Conservation (phyloP, 2,797 vertebrate genomes). For the Gymnothorax reevesii region DNA sequence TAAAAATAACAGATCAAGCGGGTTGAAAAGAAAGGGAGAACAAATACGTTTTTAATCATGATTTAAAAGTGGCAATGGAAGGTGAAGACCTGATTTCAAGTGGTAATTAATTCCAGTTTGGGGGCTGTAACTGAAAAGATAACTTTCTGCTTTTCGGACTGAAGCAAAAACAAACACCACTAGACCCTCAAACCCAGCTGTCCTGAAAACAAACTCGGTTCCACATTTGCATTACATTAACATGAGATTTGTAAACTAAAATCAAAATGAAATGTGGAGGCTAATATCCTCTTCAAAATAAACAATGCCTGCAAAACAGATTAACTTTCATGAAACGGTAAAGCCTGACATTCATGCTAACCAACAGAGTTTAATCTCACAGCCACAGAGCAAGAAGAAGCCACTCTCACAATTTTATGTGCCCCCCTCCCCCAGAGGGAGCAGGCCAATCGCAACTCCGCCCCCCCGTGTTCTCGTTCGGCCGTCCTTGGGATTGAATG, state of each 20-base stretch:
- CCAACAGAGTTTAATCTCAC: background rate
- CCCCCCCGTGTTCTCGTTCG: background rate
- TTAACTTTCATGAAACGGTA: background rate
- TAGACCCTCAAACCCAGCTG: background rate
- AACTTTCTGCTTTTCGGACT: no score
- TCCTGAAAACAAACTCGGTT: conserved; percentile 18
- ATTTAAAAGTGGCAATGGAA: no score
- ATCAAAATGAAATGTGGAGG: background rate
- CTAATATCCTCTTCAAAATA: background rate
- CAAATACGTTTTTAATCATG: no score
- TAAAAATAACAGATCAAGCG: no score
- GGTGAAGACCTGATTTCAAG: no score
- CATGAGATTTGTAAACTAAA: background rate
- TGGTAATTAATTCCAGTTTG: no score
- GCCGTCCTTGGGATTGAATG: conserved; percentile 32
- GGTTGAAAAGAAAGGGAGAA: no score
- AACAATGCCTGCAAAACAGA: conserved; percentile 3
- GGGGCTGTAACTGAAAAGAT: no score
- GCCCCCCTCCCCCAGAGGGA: background rate
- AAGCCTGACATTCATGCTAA: background rate
- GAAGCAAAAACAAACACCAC: background rate
- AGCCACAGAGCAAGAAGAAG: conserved; percentile 3
- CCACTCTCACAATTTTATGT: background rate
- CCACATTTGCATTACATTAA: conserved; percentile 7
- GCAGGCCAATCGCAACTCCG: background rate